Evolutionary conservation across 2,888 invertebrate species (phyloP).

Genomic region (Dascillus cervinus): DNA sequence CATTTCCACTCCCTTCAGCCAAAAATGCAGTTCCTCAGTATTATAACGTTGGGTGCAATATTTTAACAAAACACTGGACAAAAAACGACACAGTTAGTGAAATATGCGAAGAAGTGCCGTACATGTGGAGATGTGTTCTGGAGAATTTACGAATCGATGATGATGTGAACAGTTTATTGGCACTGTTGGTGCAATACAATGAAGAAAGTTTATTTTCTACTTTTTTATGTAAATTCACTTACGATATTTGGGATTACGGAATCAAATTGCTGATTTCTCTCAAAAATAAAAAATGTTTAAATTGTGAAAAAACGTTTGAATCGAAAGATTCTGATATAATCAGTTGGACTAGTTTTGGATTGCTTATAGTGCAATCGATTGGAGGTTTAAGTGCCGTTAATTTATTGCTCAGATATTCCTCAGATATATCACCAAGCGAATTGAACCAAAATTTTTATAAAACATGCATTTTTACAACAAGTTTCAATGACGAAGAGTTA

Average conservation of each 20-base stretch:
- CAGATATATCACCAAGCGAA: conserved; percentile 49
- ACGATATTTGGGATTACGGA: conserved; percentile 53
- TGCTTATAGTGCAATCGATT: conserved; percentile 52
- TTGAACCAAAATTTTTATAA: conserved; percentile 56
- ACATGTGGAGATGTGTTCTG: conserved; percentile 54
- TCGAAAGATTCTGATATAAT: conserved; percentile 41
- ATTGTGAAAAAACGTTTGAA: conserved; percentile 49
- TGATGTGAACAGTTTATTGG: conserved; percentile 46
- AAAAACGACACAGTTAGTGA: conserved; percentile 32
- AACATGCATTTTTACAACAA: conserved; percentile 45
- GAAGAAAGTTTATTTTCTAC: conserved; percentile 50
- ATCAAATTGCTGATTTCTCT: conserved; percentile 50
- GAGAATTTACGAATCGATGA: conserved; percentile 43
- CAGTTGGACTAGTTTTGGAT: conserved; percentile 54
- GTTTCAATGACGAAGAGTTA: conserved; percentile 36
- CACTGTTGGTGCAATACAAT: conserved; percentile 53
- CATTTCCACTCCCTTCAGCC: conserved; percentile 50
- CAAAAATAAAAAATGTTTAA: conserved; percentile 52
- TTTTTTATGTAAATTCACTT: conserved; percentile 48
- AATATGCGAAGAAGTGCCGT: conserved; percentile 46
- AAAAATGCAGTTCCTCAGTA: conserved; percentile 44
- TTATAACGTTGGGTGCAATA: conserved; percentile 49
- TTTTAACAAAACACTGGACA: conserved; percentile 47
- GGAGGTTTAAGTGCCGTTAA: conserved; percentile 51
- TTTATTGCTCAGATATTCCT: conserved; percentile 50